These are phyloP conservation scores for Drosophila cognata DNA, from an alignment of 2,888 invertebrate species.

Conservation along the genomic window DNA sequence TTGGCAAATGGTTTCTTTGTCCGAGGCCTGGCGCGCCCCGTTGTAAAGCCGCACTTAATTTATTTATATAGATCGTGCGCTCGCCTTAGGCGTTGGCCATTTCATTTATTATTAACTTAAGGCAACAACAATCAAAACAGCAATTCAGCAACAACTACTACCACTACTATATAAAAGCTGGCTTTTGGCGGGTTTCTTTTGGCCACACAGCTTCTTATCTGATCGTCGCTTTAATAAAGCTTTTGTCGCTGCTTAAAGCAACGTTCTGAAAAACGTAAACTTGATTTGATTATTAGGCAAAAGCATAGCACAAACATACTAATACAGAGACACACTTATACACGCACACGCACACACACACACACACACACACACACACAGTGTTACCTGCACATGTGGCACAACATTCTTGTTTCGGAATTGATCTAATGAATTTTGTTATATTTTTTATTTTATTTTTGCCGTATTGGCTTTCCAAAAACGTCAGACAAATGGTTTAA, in stretches of 20 bases:
- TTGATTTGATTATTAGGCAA: conserved; percentile 75
- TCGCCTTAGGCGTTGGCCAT: conserved; percentile 78
- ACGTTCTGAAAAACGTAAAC: conserved; percentile 70
- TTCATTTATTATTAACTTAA: conserved; percentile 64
- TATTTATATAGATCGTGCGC: conserved; percentile 79
- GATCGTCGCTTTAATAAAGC: conserved; percentile 76
- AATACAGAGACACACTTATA: conserved; percentile 8
- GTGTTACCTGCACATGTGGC: conserved; percentile 33
- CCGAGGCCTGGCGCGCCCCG: conserved; percentile 62
- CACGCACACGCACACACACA: conserved; percentile 4
- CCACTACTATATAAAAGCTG: conserved; percentile 14
- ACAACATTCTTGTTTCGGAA: conserved; percentile 73
- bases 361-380: neutral
- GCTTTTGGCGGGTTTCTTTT: conserved; percentile 57
- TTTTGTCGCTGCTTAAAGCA: conserved; percentile 63
- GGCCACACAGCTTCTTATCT: conserved; percentile 65
- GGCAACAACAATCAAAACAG: conserved; percentile 28
- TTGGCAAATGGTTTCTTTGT: conserved; percentile 72
- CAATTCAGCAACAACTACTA: conserved; percentile 3
- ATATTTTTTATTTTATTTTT: conserved; percentile 39
- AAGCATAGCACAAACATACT: conserved; percentile 37
- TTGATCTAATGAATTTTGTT: conserved; percentile 80
- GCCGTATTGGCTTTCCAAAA: neutral
- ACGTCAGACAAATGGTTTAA: conserved; percentile 62
- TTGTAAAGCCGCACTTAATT: conserved; percentile 67